Evolutionary conservation across 2,113 vertebrate genomes (phyloP), one percentile per base, ranked within the genome.

Genomic region (Hydrolagus affinis): DNA sequence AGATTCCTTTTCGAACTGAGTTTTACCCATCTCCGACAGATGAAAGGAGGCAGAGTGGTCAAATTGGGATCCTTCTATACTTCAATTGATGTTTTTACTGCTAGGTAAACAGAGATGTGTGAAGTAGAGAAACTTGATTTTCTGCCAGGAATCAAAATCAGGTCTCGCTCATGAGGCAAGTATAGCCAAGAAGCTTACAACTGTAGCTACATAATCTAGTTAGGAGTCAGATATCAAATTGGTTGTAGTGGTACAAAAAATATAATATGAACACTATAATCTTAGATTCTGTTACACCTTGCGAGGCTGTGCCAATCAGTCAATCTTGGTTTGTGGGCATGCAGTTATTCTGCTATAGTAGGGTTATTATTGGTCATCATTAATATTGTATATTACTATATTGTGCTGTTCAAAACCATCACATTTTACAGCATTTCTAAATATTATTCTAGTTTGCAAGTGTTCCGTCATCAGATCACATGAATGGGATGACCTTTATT

Each of bases 221-320:
- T 60, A 25, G n/a, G 23, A 11, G 62, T 59, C 76, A 62, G 76
- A 78, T 78, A 59, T 44, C 44, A 44, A 44, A 44, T 44, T 17
- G 14, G 59, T 60, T 10, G 62, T 62, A 57, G 57, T 60, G n/a
- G 57, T 60, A 62, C 57, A 25, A 14, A 44, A 78, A 23, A 60
- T 14, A 62, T 8, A 62, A 25, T 21, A 75, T 17, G 73, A 21
- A 19, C 73, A 75, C n/a, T 15, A 14, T 77, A 44, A 44, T 77
- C 14, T 78, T 25, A 25, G 21, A 62, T n/a, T 28, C 56, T 77
- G 56, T 11, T n/a, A 78, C 44, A 44, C 60, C 56, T 57, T 78
- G 21, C 60, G 75, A 78, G 57, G 75, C 56, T 60, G 75, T 78
- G 75, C 57, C 75, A 78, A 44, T 44, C 44, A 44, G 44, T 44